Conservation (phyloP, 1,140 invertebrate species). For the Pseudomyrmex pallidus region DNA sequence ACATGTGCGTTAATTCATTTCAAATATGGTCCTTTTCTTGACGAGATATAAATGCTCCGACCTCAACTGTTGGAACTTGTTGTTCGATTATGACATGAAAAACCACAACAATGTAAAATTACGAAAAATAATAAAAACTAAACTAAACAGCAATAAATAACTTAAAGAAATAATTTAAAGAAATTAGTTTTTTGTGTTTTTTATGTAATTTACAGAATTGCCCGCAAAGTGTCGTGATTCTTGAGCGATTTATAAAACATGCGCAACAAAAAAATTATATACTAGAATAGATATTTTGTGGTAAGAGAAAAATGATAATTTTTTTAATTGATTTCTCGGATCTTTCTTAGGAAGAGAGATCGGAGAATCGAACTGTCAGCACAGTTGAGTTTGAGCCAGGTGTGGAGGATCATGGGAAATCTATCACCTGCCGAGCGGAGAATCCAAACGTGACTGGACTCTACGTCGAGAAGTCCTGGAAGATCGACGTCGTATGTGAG, state of each 20-base stretch:
- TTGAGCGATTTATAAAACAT: neutral
- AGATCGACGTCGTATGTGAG: slow-evolving; percentile 95
- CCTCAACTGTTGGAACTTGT: no score
- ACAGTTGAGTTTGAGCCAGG: slow-evolving; percentile 91
- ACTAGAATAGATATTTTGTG: neutral
- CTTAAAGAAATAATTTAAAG: no score
- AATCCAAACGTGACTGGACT: slow-evolving; percentile 93
- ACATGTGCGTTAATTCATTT: slow-evolving; percentile 55
- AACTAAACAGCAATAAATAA: no score
- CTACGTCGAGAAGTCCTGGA: slow-evolving; percentile 93
- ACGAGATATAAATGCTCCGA: slow-evolving; percentile 21
- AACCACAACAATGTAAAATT: no score
- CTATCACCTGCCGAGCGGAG: slow-evolving; percentile 90
- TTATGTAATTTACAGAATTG: neutral
- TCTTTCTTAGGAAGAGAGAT: slow-evolving; percentile 89
- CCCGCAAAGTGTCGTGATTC: neutral
- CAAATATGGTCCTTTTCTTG: slow-evolving; percentile 3
- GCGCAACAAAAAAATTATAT: neutral
- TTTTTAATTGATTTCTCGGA: slow-evolving; percentile 48
- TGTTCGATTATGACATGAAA: no score
- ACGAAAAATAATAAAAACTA: no score
- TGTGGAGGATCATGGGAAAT: slow-evolving; percentile 89
- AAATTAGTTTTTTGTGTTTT: neutral
- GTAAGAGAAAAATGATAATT: slow-evolving; percentile 34
- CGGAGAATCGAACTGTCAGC: slow-evolving; percentile 93